Percentiles rank a stretch among this genome's conserved stretches.
phyloP scores from a whole-genome alignment of 2,797 vertebrate species.

The Aphelocoma californica region DNA sequence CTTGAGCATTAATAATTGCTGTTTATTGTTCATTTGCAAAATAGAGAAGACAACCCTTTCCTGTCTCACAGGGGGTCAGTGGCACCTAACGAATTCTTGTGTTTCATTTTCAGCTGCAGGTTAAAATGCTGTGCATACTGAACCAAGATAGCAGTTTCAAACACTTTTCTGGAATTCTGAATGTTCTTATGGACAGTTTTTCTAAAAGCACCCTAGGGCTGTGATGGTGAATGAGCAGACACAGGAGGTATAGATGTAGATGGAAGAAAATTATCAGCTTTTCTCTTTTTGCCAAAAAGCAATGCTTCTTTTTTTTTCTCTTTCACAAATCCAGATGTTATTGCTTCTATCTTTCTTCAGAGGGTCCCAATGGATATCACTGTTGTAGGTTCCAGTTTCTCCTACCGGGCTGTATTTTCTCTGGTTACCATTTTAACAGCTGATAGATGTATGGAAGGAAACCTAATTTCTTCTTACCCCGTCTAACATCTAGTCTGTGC shows the following conservation, averaged over 20 bases:
- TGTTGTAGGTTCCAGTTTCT: background rate
- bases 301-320: background rate
- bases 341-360: background rate
- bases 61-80: background rate
- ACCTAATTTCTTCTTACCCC: background rate
- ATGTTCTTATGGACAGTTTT: background rate
- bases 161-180: background rate
- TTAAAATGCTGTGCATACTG: background rate
- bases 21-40: background rate
- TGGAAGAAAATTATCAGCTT: background rate
- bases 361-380: background rate
- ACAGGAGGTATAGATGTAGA: background rate
- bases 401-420: background rate
- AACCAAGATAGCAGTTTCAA: background rate
- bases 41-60: background rate
- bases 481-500: constrained; percentile 6
- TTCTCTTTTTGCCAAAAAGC: background rate
- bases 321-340: background rate
- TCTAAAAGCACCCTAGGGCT: background rate
- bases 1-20: background rate
- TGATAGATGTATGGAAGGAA: background rate
- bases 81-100: background rate
- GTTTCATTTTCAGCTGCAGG: background rate
- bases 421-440: background rate
- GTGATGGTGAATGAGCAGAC: background rate